Conservation (phyloP, 1,140 invertebrate species). For the Drosophila miranda region DNA sequence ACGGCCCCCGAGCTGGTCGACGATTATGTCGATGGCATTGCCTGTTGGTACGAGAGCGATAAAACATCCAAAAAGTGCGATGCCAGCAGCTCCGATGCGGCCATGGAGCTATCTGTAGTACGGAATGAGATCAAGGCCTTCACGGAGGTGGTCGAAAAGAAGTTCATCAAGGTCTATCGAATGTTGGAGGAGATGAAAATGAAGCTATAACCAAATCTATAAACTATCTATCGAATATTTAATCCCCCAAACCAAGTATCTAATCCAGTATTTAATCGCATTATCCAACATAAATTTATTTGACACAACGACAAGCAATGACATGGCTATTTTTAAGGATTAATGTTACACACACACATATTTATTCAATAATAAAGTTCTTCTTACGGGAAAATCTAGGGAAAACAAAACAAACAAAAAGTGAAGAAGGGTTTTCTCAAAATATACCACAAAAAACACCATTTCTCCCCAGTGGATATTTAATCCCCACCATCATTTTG, state of each 20-base stretch:
- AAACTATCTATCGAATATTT: conserved; percentile 27
- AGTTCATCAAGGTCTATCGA: conserved; percentile 76
- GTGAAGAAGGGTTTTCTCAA: not conserved
- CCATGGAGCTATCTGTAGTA: conserved; percentile 72
- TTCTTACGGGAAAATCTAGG: conserved; percentile 48
- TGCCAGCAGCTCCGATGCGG: conserved; percentile 55
- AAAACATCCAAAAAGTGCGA: conserved; percentile 73
- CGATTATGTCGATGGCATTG: conserved; percentile 77
- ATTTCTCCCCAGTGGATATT: too few relatives aligned
- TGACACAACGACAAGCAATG: conserved; percentile 60
- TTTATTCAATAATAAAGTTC: conserved; percentile 53
- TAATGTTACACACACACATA: not conserved
- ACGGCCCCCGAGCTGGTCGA: conserved; percentile 74
- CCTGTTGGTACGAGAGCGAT: conserved; percentile 79
- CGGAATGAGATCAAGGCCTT: conserved; percentile 77
- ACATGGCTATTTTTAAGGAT: conserved; percentile 46
- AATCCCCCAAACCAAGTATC: conserved; percentile 9
- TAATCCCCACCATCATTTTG: not conserved
- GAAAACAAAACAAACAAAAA: conserved; percentile 15
- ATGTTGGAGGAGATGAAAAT: conserved; percentile 77
- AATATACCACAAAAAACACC: not conserved
- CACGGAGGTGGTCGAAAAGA: conserved; percentile 73
- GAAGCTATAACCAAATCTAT: conserved; percentile 42
- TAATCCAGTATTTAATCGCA: conserved; percentile 34
- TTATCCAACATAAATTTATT: conserved; percentile 39